Base-by-base conservation (phyloP, 2,113 vertebrate genomes). In the Ictalurus furcatus region DNA sequence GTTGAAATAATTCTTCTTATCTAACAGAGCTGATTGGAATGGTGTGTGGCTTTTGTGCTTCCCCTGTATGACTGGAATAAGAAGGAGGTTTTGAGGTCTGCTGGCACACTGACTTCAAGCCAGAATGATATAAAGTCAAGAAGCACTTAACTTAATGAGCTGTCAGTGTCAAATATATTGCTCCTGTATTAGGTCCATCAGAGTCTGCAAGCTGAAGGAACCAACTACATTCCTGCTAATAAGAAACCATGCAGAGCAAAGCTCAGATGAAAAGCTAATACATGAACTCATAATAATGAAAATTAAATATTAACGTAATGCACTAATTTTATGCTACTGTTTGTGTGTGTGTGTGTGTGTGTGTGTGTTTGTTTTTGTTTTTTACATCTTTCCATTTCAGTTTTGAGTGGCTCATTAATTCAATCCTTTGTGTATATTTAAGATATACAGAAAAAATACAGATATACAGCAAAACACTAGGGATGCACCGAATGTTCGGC, bases 91-190 rank as follows among this genome's bases (percentile, higher is more conserved):
- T 87, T 37, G 81, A n/a, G 87, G 71, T 91, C 93, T 91, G 85
- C 86, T 34, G 92, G 93, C 91, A 84, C 90, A 71, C 90, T 93
- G 93, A 93, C 91, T 95, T 94, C 92, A 81, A 93, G 91, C 89
- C 78, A 63, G 79, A 91, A 89, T 93, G 89, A 93, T 91, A 93
- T 89, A 94, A 93, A 95, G 92, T 92, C 89, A 90, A 93, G 92
- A 92, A 96, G 95, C 96, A 96, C 96, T 96, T 96, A 94, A 92
- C 94, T 93, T 96, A 96, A 96, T 96, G 95, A 92, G 90, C 80
- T 58, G 84, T 84, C 88, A 90, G 71, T 69, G 63, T 30, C 59
- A 37, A 87, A 81, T 90, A 90, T 90, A 87, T 28, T 89, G 88
- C 54, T 87, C 40, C 81, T 81, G 69, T 59, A 86, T 65, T 89